These are phyloP conservation scores for Zaprionus bogoriensis DNA, from an alignment of 2,888 invertebrate species.

Conservation along the genomic window DNA sequence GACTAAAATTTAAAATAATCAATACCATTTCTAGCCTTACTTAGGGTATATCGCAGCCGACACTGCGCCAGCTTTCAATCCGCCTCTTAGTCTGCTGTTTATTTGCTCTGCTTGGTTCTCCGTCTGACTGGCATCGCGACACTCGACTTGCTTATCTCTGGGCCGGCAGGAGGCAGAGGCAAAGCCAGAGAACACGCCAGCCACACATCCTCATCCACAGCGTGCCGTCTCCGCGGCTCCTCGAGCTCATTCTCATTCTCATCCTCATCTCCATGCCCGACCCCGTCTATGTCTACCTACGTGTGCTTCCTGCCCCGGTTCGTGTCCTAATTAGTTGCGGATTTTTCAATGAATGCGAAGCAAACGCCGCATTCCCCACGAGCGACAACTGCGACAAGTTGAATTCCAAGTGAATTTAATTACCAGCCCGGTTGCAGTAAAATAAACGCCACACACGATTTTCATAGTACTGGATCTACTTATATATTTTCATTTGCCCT, in stretches of 20 bases:
- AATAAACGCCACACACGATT: constrained; percentile 2
- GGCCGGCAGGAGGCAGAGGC: constrained; percentile 11
- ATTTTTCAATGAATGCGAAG: constrained; percentile 63
- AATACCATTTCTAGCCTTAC: too few species aligned
- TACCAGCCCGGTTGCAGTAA: constrained; percentile 25
- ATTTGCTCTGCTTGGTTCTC: constrained; percentile 36
- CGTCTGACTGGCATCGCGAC: constrained; percentile 26
- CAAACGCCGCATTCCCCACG: constrained; percentile 23
- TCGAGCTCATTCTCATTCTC: too few species aligned
- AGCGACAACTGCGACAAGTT: constrained; percentile 57
- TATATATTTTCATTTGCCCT: constrained; percentile 45
- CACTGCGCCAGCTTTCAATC: background rate
- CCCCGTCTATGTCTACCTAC: constrained; percentile 1
- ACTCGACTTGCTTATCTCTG: constrained; percentile 48
- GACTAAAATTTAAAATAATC: too few species aligned
- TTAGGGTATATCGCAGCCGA: constrained; percentile 6
- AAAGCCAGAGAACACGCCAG: constrained; percentile 14
- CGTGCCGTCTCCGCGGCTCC: too few species aligned
- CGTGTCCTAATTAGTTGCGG: constrained; percentile 72
- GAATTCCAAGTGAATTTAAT: constrained; percentile 66
- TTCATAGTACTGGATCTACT: background rate
- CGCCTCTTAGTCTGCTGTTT: constrained; percentile 36
- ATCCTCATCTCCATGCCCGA: too few species aligned
- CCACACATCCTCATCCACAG: constrained; percentile 6
- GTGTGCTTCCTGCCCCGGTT: constrained; percentile 28